A percentile compares a stretch with the other conserved stretches of the same genome.
These are phyloP conservation scores for Drosophila truncata DNA, from an alignment of 1,140 invertebrate genomes.

Conservation along the genomic window DNA sequence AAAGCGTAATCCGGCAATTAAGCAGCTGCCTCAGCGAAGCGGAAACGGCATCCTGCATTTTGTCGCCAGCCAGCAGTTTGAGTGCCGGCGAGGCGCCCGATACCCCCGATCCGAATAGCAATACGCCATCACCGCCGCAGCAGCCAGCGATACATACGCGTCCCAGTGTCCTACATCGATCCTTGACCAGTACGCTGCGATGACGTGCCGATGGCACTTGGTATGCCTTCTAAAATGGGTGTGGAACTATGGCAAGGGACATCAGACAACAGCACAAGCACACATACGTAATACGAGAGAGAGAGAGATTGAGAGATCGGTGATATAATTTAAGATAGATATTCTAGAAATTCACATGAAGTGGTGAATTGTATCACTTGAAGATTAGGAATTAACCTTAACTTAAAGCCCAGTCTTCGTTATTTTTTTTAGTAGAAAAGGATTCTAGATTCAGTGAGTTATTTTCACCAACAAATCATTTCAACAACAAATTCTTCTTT, in stretches of 20 bases:
- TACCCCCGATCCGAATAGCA: conserved; percentile 49
- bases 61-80: conserved; percentile 58
- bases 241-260: conserved; percentile 46
- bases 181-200: conserved; percentile 61
- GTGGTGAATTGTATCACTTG: not conserved
- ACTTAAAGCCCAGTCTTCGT: not conserved
- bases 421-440: too few relatives aligned
- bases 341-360: conserved; percentile 6
- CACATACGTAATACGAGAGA: not conserved
- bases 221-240: conserved; percentile 44
- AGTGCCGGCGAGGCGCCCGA: conserved; percentile 48
- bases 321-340: conserved; percentile 3
- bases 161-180: conserved; percentile 58
- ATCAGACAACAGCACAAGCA: conserved; percentile 35
- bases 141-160: conserved; percentile 24
- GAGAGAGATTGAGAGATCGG: not conserved
- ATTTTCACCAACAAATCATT: too few relatives aligned
- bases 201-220: conserved; percentile 47
- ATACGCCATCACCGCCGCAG: conserved; percentile 40
- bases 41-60: conserved; percentile 39
- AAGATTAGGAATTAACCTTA: not conserved
- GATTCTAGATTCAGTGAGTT: too few relatives aligned
- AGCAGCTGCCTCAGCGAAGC: conserved; percentile 55
- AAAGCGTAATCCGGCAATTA: conserved; percentile 45
- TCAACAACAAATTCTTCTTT: too few relatives aligned